phyloP scores from a whole-genome alignment of 1,140 invertebrate genomes.

The Cryptotermes secundus region DNA sequence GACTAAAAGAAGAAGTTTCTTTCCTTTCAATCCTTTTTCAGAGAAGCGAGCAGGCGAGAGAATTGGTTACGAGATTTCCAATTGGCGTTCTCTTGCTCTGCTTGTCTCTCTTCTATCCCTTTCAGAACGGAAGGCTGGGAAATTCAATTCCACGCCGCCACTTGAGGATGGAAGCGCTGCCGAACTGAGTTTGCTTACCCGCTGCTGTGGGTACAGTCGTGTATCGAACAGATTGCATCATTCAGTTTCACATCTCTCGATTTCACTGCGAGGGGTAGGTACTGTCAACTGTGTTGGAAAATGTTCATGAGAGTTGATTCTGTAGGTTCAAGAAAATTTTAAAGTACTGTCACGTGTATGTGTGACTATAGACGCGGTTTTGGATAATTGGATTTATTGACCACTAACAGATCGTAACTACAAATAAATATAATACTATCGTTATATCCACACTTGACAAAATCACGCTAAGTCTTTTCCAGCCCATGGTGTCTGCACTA shows the following conservation, averaged over 20 bases:
- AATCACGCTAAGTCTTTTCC: too few relatives aligned
- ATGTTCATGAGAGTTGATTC: too few relatives aligned
- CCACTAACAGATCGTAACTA: too few relatives aligned
- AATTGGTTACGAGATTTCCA: conserved; percentile 26
- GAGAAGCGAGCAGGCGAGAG: not conserved
- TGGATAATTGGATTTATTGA: too few relatives aligned
- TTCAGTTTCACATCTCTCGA: not conserved
- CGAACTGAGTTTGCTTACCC: not conserved
- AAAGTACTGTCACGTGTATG: too few relatives aligned
- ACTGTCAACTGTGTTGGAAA: too few relatives aligned
- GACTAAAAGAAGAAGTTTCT: not conserved
- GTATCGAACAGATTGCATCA: not conserved
- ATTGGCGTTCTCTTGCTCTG: not conserved
- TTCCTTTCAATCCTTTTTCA: not conserved
- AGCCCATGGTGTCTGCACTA: too few relatives aligned
- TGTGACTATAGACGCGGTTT: too few relatives aligned
- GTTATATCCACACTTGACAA: too few relatives aligned
- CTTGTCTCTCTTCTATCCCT: not conserved
- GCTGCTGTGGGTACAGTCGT: not conserved
- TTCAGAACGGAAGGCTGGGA: not conserved
- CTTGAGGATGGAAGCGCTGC: not conserved
- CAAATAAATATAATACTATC: too few relatives aligned
- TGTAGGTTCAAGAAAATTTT: too few relatives aligned
- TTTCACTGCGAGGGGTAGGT: too few relatives aligned
- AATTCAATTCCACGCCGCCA: not conserved